Evolutionary conservation across 2,888 invertebrate genomes (phyloP).

Genomic region (Camptogramma bilineatum): DNA sequence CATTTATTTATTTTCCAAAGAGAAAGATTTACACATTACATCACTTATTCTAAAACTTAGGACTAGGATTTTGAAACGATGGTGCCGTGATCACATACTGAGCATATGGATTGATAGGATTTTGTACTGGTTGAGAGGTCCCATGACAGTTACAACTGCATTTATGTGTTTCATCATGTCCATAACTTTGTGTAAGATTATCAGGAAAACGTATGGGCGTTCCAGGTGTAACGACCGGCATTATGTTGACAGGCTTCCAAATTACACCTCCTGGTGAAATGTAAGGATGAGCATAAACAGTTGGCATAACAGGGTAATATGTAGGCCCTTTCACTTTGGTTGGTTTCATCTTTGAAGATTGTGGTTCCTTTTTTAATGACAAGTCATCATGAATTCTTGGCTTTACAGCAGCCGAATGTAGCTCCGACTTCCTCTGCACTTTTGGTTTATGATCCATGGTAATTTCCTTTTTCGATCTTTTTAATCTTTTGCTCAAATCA

Average conservation of each 20-base stretch:
- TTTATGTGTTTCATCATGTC: slow-evolving; percentile 42
- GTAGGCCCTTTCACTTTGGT: slow-evolving; percentile 34
- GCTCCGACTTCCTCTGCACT: slow-evolving; percentile 9
- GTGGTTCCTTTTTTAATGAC: slow-evolving; percentile 13
- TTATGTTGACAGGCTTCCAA: slow-evolving; percentile 62
- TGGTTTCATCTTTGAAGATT: slow-evolving; percentile 22
- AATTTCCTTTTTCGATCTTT: slow-evolving; percentile 6
- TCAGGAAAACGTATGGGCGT: slow-evolving; percentile 37
- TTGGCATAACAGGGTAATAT: slow-evolving; percentile 50
- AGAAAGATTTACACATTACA: background rate
- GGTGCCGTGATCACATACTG: slow-evolving; percentile 62
- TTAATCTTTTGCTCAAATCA: slow-evolving; percentile 28
- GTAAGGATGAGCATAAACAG: slow-evolving; percentile 55
- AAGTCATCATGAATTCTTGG: slow-evolving; percentile 13
- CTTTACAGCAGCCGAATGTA: slow-evolving; percentile 4
- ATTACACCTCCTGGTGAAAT: slow-evolving; percentile 55
- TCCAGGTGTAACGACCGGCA: slow-evolving; percentile 51
- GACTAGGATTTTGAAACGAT: slow-evolving; percentile 51
- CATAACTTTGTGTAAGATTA: slow-evolving; percentile 33
- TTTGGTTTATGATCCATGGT: slow-evolving; percentile 9
- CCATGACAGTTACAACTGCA: slow-evolving; percentile 66
- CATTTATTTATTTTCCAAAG: background rate
- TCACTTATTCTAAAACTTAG: slow-evolving; percentile 35
- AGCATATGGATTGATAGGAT: slow-evolving; percentile 42
- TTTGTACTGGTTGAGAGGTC: slow-evolving; percentile 40